Conservation (phyloP, 37 sponge, comb jelly and placozoan genomes). For the Halichondria panicea region DNA sequence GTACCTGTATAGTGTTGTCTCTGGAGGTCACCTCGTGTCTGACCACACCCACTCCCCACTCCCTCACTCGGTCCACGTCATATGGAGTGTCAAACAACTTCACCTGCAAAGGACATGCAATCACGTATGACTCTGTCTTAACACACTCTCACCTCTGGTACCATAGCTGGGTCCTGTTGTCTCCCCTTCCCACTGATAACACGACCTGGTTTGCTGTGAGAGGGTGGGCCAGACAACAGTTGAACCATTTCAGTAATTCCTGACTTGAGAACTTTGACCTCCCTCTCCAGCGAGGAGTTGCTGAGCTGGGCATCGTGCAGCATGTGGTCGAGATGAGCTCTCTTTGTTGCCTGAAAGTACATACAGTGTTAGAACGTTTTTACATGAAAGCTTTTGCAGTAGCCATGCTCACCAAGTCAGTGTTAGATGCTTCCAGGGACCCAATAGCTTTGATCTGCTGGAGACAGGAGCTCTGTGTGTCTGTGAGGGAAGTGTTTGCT, state of each 20-base stretch:
- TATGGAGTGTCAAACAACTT: conserved; percentile 34
- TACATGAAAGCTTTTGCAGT: not conserved
- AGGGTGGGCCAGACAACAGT: too few relatives aligned
- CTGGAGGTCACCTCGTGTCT: conserved; percentile 24
- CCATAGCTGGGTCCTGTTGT: not conserved
- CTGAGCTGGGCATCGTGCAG: not conserved
- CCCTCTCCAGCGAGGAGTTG: not conserved
- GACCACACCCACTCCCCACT: conserved; percentile 54
- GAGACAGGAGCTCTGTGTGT: conserved; percentile 9
- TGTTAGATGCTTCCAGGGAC: conserved; percentile 5
- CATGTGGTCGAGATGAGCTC: too few relatives aligned
- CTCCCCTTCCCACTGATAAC: not conserved
- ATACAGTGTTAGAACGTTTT: too few relatives aligned
- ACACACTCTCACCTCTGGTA: not conserved
- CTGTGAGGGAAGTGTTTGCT: not conserved
- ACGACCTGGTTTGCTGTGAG: not conserved
- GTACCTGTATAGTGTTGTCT: conserved; percentile 32
- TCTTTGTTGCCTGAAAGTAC: too few relatives aligned
- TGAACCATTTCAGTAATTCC: too few relatives aligned
- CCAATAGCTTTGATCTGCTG: conserved; percentile 17
- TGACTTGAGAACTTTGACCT: not conserved
- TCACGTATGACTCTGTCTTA: not conserved
- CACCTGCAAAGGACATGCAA: conserved; percentile 24
- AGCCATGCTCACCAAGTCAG: conserved; percentile 43
- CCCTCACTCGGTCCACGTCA: conserved; percentile 31